A percentile compares a stretch with the other conserved stretches of the same genome.
These are phyloP conservation scores for Catostylus mosaicus DNA, from an alignment of 30 jellyfish, hydroid and myxozoan species.

Conservation along the genomic window DNA sequence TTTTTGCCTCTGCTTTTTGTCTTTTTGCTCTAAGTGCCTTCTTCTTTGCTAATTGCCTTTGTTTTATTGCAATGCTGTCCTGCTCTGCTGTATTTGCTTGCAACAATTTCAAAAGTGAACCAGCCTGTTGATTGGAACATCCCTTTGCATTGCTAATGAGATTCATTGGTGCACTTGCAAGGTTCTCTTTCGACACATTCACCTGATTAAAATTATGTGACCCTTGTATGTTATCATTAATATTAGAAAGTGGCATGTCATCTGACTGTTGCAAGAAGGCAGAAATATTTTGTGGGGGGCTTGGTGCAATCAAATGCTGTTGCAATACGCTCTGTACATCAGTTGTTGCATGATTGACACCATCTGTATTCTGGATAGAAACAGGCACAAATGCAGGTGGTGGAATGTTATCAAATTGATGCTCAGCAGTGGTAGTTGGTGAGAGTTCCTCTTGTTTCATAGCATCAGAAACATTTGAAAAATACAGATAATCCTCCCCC, in stretches of 20 bases:
- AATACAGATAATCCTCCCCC: slow-evolving; percentile 34
- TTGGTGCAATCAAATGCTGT: slow-evolving; percentile 8
- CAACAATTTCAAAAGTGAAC: slow-evolving; percentile 13
- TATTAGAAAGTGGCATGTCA: background rate
- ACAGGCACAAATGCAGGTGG: background rate
- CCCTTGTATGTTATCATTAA: background rate
- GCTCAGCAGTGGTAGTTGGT: slow-evolving; percentile 26
- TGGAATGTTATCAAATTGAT: background rate
- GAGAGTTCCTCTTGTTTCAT: slow-evolving; percentile 53
- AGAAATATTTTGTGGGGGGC: slow-evolving; percentile 33
- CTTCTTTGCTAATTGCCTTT: background rate
- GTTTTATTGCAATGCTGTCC: background rate
- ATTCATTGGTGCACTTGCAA: background rate
- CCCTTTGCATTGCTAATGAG: background rate
- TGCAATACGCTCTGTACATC: slow-evolving; percentile 18
- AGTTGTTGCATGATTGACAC: background rate
- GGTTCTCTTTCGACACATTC: background rate
- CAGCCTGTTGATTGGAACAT: background rate
- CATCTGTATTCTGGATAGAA: background rate
- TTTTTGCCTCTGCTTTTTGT: background rate
- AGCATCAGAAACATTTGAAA: slow-evolving; percentile 8
- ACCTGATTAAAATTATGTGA: background rate
- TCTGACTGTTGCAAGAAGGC: background rate
- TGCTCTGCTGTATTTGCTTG: background rate
- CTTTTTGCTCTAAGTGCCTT: slow-evolving; percentile 17